Evolutionary conservation across 2,113 vertebrate genomes (phyloP).

Genomic region (Pelecanus crispus): DNA sequence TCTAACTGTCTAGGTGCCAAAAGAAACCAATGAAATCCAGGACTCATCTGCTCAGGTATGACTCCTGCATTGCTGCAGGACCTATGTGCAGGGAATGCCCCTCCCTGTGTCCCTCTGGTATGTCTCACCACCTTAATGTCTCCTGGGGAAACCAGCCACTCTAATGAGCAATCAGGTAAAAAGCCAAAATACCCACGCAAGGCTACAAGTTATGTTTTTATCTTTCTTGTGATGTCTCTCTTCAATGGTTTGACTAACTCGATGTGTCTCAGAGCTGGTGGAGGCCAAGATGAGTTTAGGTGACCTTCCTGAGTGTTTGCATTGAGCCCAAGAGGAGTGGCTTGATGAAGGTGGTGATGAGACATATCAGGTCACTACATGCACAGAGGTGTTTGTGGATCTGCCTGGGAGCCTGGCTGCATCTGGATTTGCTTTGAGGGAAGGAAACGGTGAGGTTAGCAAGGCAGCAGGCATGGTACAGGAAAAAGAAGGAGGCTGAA

Average conservation of each 20-base stretch:
- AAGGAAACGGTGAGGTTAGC: not conserved
- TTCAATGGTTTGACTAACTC: not conserved
- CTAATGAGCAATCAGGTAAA: not conserved
- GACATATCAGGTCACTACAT: not conserved
- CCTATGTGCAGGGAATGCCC: not conserved
- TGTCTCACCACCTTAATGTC: not conserved
- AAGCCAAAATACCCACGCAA: not conserved
- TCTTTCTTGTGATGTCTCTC: not conserved
- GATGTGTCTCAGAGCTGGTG: rapidly evolving
- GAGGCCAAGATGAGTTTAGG: not conserved
- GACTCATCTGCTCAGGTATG: not conserved
- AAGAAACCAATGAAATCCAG: slow-evolving; percentile 36
- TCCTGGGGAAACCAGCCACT: not conserved
- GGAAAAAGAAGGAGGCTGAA: not conserved
- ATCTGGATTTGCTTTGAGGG: not conserved
- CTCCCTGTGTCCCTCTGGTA: rapidly evolving
- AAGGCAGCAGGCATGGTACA: too few species aligned
- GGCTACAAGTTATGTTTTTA: not conserved
- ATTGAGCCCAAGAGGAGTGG: not conserved
- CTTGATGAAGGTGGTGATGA: not conserved
- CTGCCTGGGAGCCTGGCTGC: not conserved
- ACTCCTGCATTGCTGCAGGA: not conserved
- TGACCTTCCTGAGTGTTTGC: not conserved
- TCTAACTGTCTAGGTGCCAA: not conserved
- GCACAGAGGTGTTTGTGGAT: not conserved